Evolutionary conservation across 2,888 invertebrate genomes (phyloP), one percentile per base, ranked within the genome.

Genomic region (Bruchidius siliquastri): DNA sequence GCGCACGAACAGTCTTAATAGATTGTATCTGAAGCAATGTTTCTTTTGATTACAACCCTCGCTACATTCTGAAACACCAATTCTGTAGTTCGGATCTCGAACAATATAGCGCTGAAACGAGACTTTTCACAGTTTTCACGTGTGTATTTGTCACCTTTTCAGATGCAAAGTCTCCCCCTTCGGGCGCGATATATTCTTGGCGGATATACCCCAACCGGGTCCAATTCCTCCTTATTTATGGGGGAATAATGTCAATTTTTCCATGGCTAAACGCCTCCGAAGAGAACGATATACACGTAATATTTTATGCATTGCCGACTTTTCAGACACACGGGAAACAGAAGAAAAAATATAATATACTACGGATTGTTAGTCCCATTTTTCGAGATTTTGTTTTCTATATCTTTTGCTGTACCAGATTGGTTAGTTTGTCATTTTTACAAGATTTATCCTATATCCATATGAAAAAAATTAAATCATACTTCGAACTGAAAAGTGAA

Each of bases 181-280:
- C 49, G 49, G 49, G 49, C 49, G 49, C 49, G 49, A 49, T 49
- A 49, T 49, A 49, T 49, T 13, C 18, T 49, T 49, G 49, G 49
- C 49, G 49, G 49, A 81, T 83, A 83, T 82, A 80, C 81, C 80
- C 83, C 84, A 83, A 84, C 78, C 78, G 85, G 85, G 84, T 80
- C 81, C 84, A 82, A 84, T 85, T 85, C 81, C 76, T 74, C 78
- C 83, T 85, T 84, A 85, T 85, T 85, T 85, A 85, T 85, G 81
- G 84, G 82, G 80, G 82, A 85, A 85, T 85, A 85, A 85, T 84
- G 85, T 85, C 85, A 85, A 85, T 85, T 84, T 82, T 77, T 79
- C 78, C 80, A 80, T 80, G 77, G 78, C 76, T 78, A 75, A 78
- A 76, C 76, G 78, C 72, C 76, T 49, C 49, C 49, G 49, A 73